These are phyloP conservation scores for Andrena flavipes DNA, from an alignment of 2,888 invertebrate species.

Conservation along the genomic window DNA sequence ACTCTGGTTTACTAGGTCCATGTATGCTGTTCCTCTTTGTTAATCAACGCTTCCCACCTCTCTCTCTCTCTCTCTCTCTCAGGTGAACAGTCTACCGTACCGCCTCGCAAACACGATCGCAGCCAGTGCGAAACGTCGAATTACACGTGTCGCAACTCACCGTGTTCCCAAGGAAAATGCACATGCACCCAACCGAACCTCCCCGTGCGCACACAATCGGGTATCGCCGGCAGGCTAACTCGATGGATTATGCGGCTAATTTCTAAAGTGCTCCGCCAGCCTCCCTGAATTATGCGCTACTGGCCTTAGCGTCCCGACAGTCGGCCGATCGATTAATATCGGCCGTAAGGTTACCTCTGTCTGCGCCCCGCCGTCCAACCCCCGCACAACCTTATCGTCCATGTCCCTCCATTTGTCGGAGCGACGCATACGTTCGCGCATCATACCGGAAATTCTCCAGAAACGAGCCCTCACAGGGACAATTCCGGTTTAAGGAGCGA, in stretches of 20 bases:
- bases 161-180: constrained; percentile 5
- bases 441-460: constrained; percentile 46
- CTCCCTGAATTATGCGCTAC: constrained; percentile 75
- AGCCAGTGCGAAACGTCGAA: constrained; percentile 33
- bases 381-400: constrained; percentile 38
- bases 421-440: constrained; percentile 53
- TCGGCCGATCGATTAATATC: constrained; percentile 64
- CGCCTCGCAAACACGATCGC: constrained; percentile 26
- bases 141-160: constrained; percentile 42
- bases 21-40: background rate
- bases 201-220: constrained; percentile 5
- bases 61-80: background rate
- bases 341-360: constrained; percentile 55
- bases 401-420: constrained; percentile 58
- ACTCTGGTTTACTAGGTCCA: background rate
- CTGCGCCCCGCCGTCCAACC: background rate
- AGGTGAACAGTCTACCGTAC: background rate
- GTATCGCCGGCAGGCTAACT: constrained; percentile 68
- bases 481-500: constrained; percentile 48
- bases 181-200: background rate
- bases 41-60: background rate
- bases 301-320: constrained; percentile 65
- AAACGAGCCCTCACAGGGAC: constrained; percentile 26
- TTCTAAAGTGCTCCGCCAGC: constrained; percentile 77
- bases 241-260: constrained; percentile 80